These are phyloP conservation scores for Thalassophryne amazonica DNA, from an alignment of 2,797 vertebrate species.

Conservation along the genomic window DNA sequence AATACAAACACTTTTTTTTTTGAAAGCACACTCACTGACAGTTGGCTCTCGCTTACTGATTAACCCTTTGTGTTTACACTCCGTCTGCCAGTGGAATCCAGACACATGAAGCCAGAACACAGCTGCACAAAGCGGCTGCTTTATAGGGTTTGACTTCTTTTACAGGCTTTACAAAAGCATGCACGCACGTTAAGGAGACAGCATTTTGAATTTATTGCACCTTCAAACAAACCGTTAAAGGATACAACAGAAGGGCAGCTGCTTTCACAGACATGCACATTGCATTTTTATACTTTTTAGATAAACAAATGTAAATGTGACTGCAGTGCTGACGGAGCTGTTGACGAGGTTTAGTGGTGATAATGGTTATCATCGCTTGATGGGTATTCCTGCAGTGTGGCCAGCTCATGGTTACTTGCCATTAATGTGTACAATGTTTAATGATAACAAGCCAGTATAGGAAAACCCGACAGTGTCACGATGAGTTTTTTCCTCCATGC, in stretches of 20 bases:
- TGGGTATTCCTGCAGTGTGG: too few species aligned
- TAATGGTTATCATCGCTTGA: too few species aligned
- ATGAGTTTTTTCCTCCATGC: too few species aligned
- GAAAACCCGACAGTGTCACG: too few species aligned
- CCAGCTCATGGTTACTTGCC: too few species aligned
- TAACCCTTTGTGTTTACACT: constrained; percentile 14
- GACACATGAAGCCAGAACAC: constrained; percentile 27
- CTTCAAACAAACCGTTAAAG: not conserved
- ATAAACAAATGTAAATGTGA: too few species aligned
- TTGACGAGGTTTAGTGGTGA: too few species aligned
- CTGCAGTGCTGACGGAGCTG: too few species aligned
- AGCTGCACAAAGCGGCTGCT: constrained; percentile 59
- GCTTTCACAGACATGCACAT: constrained; percentile 3
- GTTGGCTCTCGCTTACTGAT: constrained; percentile 4
- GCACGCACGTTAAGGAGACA: constrained; percentile 1
- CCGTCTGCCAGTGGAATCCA: constrained; percentile 9
- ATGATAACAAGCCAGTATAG: too few species aligned
- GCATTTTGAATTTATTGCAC: constrained; percentile 13
- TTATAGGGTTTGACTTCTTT: constrained; percentile 23
- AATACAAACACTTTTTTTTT: constrained; percentile 22
- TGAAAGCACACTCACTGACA: constrained; percentile 5
- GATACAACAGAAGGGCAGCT: constrained; percentile 20
- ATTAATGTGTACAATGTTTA: too few species aligned
- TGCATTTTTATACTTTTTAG: too few species aligned
- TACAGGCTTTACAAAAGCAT: constrained; percentile 22